Conservation (phyloP, 2,888 invertebrate genomes). For the Leptinotarsa rubiginosa region DNA sequence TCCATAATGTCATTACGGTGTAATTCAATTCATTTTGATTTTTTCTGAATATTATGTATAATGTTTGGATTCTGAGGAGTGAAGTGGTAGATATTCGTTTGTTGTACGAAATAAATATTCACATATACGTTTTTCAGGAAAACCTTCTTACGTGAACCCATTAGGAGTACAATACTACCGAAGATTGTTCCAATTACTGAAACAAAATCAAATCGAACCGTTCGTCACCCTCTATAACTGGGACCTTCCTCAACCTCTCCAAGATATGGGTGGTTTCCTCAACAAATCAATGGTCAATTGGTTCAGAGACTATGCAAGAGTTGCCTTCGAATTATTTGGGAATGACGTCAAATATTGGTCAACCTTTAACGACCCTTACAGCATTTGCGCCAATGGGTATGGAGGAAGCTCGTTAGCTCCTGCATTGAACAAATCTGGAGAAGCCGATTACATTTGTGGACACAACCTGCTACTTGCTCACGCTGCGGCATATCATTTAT, state of each 20-base stretch:
- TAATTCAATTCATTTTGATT: too few species aligned
- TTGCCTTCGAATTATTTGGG: conserved; percentile 59
- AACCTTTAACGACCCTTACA: conserved; percentile 69
- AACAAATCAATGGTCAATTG: conserved; percentile 13
- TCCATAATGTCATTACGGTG: too few species aligned
- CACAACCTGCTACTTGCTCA: conserved; percentile 76
- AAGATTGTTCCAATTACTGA: conserved; percentile 58
- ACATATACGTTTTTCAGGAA: conserved; percentile 40
- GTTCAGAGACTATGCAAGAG: conserved; percentile 69
- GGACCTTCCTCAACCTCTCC: conserved; percentile 69
- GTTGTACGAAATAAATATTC: too few species aligned
- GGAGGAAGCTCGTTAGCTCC: conserved; percentile 56
- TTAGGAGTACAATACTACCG: conserved; percentile 71
- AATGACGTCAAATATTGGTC: conserved; percentile 66
- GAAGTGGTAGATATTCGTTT: too few species aligned
- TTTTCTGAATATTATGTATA: too few species aligned
- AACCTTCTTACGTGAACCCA: conserved; percentile 73
- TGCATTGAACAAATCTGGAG: conserved; percentile 62
- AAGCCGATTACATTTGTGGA: conserved; percentile 73
- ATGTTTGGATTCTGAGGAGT: too few species aligned
- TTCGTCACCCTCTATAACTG: conserved; percentile 69
- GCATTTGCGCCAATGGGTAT: conserved; percentile 50
- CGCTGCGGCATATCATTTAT: conserved; percentile 73
- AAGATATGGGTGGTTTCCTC: conserved; percentile 47
- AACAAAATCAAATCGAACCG: conserved; percentile 69